Conservation (phyloP, 2,797 vertebrate genomes). For the Meriones psammophilus region DNA sequence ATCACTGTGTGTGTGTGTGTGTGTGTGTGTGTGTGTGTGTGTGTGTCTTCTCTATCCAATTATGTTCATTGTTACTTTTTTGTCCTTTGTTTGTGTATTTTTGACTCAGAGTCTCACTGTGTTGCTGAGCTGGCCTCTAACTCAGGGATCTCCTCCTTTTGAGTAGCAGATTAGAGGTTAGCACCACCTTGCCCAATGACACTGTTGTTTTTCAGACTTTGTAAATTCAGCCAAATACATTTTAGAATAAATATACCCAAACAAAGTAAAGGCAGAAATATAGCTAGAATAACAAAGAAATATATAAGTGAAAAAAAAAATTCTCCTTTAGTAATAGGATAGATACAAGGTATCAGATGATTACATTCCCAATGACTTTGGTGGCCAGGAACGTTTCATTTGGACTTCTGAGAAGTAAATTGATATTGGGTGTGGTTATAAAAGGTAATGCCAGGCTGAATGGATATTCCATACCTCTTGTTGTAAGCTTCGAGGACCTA, state of each 20-base stretch:
- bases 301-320: constrained; percentile 33
- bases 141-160: background rate
- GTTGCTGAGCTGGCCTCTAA: background rate
- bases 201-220: background rate
- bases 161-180: background rate
- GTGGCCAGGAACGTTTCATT: constrained; percentile 16
- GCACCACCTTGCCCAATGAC: background rate
- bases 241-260: constrained; percentile 14
- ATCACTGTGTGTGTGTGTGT: background rate
- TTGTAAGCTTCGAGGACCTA: constrained; percentile 45
- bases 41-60: background rate
- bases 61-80: background rate
- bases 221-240: background rate
- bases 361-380: background rate
- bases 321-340: background rate
- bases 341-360: background rate
- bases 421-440: background rate
- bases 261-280: background rate
- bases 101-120: background rate
- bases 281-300: background rate
- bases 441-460: constrained; percentile 12
- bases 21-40: background rate
- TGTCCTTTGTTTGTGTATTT: background rate
- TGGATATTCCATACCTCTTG: constrained; percentile 59
- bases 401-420: constrained; percentile 61